A percentile compares a stretch with the other conserved stretches of the same genome.
Conservation (phyloP, 2,888 invertebrate species). For the Cabera pusaria region DNA sequence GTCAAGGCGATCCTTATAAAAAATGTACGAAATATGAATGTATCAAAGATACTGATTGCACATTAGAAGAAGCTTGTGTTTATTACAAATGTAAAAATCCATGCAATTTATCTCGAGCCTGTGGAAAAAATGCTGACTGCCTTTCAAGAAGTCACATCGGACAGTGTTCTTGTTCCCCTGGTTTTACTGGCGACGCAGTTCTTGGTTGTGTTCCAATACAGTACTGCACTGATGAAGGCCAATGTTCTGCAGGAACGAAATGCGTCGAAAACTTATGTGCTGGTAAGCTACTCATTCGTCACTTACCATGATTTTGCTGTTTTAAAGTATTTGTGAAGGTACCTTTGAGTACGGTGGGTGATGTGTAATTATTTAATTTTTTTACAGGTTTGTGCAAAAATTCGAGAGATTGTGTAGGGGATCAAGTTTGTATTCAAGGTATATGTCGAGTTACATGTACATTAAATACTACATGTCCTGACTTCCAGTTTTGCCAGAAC, state of each 20-base stretch:
- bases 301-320: too few species aligned
- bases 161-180: conserved; percentile 91
- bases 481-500: conserved; percentile 92
- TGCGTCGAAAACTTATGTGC: conserved; percentile 92
- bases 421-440: conserved; percentile 93
- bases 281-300: too few species aligned
- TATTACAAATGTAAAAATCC: conserved; percentile 92
- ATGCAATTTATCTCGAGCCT: conserved; percentile 91
- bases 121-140: conserved; percentile 92
- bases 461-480: conserved; percentile 91
- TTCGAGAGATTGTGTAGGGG: conserved; percentile 92
- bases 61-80: conserved; percentile 87
- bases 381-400: conserved; percentile 88
- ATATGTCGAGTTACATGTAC: conserved; percentile 94
- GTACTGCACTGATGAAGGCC: conserved; percentile 90
- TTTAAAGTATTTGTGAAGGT: too few species aligned
- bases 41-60: conserved; percentile 90
- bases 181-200: conserved; percentile 93
- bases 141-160: conserved; percentile 90
- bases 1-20: conserved; percentile 89
- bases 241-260: conserved; percentile 92
- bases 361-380: too few species aligned
- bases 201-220: conserved; percentile 92
- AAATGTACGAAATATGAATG: conserved; percentile 91
- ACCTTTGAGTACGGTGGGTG: too few species aligned